Conservation (phyloP, 2,113 vertebrate species). For the Dendropsophus ebraccatus region DNA sequence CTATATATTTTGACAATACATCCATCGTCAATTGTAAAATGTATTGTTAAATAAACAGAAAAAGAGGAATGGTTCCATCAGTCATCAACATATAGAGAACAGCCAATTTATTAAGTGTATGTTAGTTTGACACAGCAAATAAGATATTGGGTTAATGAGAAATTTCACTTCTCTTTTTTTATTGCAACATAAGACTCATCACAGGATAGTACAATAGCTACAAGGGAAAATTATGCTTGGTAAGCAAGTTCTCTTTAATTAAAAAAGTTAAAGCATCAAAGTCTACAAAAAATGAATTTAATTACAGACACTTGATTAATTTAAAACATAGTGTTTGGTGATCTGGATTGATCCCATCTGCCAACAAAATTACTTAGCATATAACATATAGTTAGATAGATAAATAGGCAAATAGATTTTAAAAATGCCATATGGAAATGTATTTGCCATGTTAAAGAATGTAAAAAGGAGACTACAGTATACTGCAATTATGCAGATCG, state of each 20-base stretch:
- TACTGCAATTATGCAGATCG: neutral
- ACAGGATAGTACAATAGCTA: constrained; percentile 26
- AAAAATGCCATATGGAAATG: constrained; percentile 3
- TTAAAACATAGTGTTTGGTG: constrained; percentile 57
- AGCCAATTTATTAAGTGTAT: constrained; percentile 24
- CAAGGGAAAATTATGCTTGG: constrained; percentile 40
- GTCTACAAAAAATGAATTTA: constrained; percentile 55
- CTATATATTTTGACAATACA: neutral
- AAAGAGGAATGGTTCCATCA: neutral
- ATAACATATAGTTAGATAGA: constrained; percentile 40
- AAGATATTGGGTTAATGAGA: constrained; percentile 48
- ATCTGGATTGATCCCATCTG: constrained; percentile 57
- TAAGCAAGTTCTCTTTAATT: constrained; percentile 57
- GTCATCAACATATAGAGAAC: constrained; percentile 30
- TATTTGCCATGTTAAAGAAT: neutral
- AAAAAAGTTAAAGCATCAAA: constrained; percentile 51
- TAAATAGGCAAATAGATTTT: constrained; percentile 13
- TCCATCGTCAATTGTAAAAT: neutral
- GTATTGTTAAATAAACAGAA: neutral
- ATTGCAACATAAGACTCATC: constrained; percentile 47
- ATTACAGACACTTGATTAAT: constrained; percentile 58
- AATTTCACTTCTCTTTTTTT: constrained; percentile 8
- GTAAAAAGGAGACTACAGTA: neutral
- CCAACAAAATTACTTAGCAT: constrained; percentile 43
- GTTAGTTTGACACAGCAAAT: constrained; percentile 28